Base-by-base conservation (phyloP, 2,113 vertebrate genomes). In the Eretmochelys imbricata region DNA sequence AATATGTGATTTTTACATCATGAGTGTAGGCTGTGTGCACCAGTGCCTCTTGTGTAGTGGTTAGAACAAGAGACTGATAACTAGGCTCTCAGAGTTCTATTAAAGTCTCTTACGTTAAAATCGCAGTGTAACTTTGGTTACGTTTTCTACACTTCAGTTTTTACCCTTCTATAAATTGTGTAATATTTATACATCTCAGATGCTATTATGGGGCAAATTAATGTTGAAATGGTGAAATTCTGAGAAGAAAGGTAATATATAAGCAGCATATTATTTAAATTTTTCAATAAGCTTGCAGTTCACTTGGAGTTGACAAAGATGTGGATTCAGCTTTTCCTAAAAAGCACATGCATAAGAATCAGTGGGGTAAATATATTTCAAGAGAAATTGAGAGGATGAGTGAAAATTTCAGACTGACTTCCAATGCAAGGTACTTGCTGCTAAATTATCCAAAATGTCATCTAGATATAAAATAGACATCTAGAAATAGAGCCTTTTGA, bases 61-160 rank as follows among this genome's bases (percentile, higher is more conserved):
- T 53, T 80, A 5, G 55, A 42, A 69, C 35, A 49, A 38, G 49
- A 12, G 10, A 84, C 20, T 62, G 7, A 0, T 10, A 46, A 16
- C 22, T 59, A 80, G 80, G 80, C 42, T 69, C 79, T 89, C 35
- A 50, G 38, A 1, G 1, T 0, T 10, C 2, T 42, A 6, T 7
- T 86, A 19, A 19, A 69, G 80, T n/a, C 48, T 46, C n/a, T 62
- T 62, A 19, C 57, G 51, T 84, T 82, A 8, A 87, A 27, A 55
- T 90, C 19, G 51, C 49, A 62, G 1, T 9, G 4, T 5, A 46
- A 35, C 24, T 80, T 78, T 94, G 38, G 48, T 59, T 88, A 69
- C 69, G 9, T 50, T 59, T 84, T 78, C 5, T 19, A 2, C 25
- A 12, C 24, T 5, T 22, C 48, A 86, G 19, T 57, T 89, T 57